Evolutionary conservation across 2,113 vertebrate genomes (phyloP).

Genomic region (Chamaea fasciata): DNA sequence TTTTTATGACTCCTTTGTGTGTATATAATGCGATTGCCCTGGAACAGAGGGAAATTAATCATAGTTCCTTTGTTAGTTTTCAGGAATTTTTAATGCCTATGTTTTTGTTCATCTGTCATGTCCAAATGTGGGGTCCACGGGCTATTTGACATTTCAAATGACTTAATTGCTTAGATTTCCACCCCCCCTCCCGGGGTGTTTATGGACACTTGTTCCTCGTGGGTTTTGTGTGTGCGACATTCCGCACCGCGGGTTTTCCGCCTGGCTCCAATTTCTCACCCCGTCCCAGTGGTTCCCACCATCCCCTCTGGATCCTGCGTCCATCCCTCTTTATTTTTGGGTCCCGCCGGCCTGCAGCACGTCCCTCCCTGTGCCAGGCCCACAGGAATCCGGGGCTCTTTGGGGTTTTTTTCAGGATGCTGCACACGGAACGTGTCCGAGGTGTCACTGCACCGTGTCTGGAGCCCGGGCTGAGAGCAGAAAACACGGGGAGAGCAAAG

Average conservation of each 20-base stretch:
- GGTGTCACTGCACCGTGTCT: accelerated
- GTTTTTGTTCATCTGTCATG: slow-evolving; percentile 35
- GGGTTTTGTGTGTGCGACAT: not conserved
- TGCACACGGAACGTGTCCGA: accelerated
- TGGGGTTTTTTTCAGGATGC: not conserved
- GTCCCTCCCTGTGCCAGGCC: not conserved
- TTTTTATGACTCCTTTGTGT: slow-evolving; percentile 67
- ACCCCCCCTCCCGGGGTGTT: not conserved
- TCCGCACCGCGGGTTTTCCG: accelerated
- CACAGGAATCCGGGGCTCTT: accelerated
- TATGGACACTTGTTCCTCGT: not conserved
- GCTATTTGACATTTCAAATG: slow-evolving; percentile 11
- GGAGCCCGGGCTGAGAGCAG: too few relatives aligned
- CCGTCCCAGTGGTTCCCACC: not conserved
- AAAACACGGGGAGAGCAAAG: not conserved
- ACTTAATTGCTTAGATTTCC: slow-evolving; percentile 28
- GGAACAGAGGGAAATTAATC: slow-evolving; percentile 56
- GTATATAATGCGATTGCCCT: slow-evolving; percentile 43
- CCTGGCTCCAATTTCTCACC: not conserved
- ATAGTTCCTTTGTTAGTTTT: slow-evolving; percentile 15
- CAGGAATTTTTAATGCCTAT: slow-evolving; percentile 36
- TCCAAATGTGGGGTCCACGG: slow-evolving; percentile 8
- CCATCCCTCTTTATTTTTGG: not conserved
- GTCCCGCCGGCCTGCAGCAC: not conserved
- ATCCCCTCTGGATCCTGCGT: not conserved